Percentiles rank a stretch among this genome's conserved stretches.
These are phyloP conservation scores for Urophycis tenuis DNA, from an alignment of 2,797 vertebrate species.

Conservation along the genomic window DNA sequence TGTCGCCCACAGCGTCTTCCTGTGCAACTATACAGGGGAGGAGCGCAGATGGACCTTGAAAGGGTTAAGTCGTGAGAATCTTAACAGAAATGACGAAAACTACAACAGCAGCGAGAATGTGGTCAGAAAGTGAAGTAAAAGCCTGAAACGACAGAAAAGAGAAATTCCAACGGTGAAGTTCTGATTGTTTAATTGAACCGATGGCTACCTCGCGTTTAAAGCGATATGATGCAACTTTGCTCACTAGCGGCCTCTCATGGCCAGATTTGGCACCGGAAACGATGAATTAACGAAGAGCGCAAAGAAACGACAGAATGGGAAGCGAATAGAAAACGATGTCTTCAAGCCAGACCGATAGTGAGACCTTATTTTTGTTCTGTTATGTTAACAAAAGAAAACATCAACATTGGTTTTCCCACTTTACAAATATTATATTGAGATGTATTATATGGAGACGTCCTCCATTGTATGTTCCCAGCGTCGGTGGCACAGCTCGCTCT, in stretches of 20 bases:
- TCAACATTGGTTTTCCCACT: not conserved
- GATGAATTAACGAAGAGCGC: not conserved
- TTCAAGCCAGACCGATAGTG: not conserved
- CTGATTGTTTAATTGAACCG: not conserved
- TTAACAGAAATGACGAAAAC: not conserved
- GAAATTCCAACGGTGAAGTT: not conserved
- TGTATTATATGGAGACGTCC: too few species aligned
- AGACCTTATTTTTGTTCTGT: not conserved
- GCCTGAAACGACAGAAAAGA: not conserved
- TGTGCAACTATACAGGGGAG: not conserved
- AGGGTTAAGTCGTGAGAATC: not conserved
- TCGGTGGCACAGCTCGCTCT: not conserved
- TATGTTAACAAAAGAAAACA: not conserved
- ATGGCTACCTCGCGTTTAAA: not conserved
- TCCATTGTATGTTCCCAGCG: too few species aligned
- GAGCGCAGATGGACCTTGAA: not conserved
- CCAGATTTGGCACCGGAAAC: not conserved
- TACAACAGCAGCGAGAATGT: not conserved
- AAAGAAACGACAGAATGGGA: not conserved
- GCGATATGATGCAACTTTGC: not conserved
- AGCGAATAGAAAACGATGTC: not conserved
- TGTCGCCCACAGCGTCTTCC: not conserved
- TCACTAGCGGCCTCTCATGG: not conserved
- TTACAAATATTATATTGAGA: too few species aligned
- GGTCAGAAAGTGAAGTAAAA: not conserved